phyloP scores from a whole-genome alignment of 2,797 vertebrate species.

The Onychomys torridus region DNA sequence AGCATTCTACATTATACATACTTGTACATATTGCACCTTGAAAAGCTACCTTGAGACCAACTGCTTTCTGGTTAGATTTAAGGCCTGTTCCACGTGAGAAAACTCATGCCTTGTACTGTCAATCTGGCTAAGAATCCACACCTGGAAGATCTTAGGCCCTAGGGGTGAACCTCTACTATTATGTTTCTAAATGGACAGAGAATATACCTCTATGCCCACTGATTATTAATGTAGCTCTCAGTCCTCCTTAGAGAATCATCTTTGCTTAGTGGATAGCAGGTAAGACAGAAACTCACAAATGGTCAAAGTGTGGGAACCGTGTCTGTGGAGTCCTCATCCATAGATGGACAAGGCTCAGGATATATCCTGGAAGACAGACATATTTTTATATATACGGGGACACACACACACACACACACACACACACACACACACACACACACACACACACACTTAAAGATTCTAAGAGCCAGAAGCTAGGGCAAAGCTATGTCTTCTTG shows the following conservation, averaged over 20 bases:
- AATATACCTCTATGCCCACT: too few species aligned
- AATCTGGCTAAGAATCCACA: background rate
- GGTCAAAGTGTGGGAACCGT: background rate
- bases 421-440: too few species aligned
- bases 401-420: too few species aligned
- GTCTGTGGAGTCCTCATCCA: background rate
- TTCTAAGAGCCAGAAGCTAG: background rate
- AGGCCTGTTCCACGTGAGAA: background rate
- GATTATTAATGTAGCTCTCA: background rate
- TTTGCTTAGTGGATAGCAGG: background rate
- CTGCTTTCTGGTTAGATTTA: background rate
- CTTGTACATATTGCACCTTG: conserved; percentile 47
- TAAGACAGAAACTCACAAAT: background rate
- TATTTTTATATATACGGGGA: too few species aligned
- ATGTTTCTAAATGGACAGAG: background rate
- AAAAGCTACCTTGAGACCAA: background rate
- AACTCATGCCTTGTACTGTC: background rate
- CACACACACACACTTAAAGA: too few species aligned
- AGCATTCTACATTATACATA: background rate
- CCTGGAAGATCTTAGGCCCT: background rate
- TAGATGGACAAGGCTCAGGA: too few species aligned
- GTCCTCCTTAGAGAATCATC: background rate
- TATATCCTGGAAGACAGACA: background rate
- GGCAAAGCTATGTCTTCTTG: background rate
- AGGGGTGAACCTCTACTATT: background rate